Base-by-base conservation (phyloP, 37 sponge, comb jelly and placozoan species). In the Crambe crambe region DNA sequence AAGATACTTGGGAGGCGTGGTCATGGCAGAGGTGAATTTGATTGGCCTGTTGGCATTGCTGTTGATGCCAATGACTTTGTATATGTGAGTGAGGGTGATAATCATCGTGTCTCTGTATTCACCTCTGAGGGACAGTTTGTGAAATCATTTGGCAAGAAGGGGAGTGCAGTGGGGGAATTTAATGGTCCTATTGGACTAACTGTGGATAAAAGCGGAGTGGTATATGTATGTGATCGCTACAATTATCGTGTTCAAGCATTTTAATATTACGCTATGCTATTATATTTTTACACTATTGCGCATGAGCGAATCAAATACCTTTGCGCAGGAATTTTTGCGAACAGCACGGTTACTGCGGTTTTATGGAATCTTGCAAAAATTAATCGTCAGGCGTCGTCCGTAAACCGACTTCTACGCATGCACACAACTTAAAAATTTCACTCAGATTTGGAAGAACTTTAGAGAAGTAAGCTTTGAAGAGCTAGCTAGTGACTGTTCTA, bases 71-170 rank as follows among this genome's bases (percentile, higher is more conserved):
- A 35, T 40, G 60, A 76, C 12, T n/a, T 80, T 26, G 72, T 80
- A 27, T 76, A 76, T 27, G 76, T 76, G 37, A 58, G 58, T 23
- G 76, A 76, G 37, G n/a, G 37, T 31, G 61, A 31, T 18, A 76
- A 76, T 27, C 37, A 58, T 37, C 60, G 76, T n/a, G n/a, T 76
- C 41, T 58, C 58, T 34, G 76, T 76, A 9, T 65, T 70, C 42
- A 57, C 77, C 40, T 42, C 75, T 29, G 73, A 81, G 8, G 87
- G 87, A 12, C 54, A 66, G 60, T 86, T 86, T 42, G 20, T 68
- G 31, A 70, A 57, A 9, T 80, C 87, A 27, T 85, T 85, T 65
- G 78, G 79, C 3, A 71, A 56, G 30, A 44, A 37, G 30, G 85
- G 72, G 17, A 68, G 43, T 5, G 85, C 51, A 20, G 57, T 23